Conservation (phyloP, 2,797 vertebrate species). For the Cichlasoma orientale region DNA sequence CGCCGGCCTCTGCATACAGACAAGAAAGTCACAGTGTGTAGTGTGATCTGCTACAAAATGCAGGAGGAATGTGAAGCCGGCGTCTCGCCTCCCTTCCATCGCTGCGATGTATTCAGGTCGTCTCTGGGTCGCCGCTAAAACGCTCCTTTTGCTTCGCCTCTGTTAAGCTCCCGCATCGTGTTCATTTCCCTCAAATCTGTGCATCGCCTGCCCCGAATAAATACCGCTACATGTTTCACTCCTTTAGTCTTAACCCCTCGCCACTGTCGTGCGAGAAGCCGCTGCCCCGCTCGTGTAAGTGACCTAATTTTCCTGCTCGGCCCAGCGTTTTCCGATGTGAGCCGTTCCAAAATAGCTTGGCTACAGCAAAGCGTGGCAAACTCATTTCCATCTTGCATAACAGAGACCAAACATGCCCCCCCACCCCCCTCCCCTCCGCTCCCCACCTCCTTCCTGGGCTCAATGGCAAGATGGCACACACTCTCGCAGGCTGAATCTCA, state of each 20-base stretch:
- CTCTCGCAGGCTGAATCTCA: slow-evolving; percentile 57
- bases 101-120: slow-evolving; percentile 68
- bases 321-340: slow-evolving; percentile 76
- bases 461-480: slow-evolving; percentile 60
- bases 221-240: slow-evolving; percentile 54
- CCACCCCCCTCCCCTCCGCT: neutral
- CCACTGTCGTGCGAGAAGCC: slow-evolving; percentile 49
- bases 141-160: slow-evolving; percentile 26
- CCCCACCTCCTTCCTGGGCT: slow-evolving; percentile 37
- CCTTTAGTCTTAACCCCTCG: slow-evolving; percentile 55
- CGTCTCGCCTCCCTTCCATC: slow-evolving; percentile 32
- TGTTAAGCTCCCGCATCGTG: slow-evolving; percentile 48
- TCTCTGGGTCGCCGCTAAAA: slow-evolving; percentile 53
- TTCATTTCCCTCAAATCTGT: slow-evolving; percentile 59
- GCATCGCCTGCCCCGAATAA: slow-evolving; percentile 61
- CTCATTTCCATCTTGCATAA: slow-evolving; percentile 85
- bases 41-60: slow-evolving; percentile 54
- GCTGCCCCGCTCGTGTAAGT: slow-evolving; percentile 77
- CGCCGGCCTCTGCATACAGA: slow-evolving; percentile 43
- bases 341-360: slow-evolving; percentile 80
- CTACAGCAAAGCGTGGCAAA: slow-evolving; percentile 79
- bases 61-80: slow-evolving; percentile 39
- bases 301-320: slow-evolving; percentile 82
- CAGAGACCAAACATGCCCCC: slow-evolving; percentile 67
- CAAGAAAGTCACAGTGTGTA: slow-evolving; percentile 38